phyloP scores from a whole-genome alignment of 1,140 invertebrate genomes.

The Bombyx mandarina region DNA sequence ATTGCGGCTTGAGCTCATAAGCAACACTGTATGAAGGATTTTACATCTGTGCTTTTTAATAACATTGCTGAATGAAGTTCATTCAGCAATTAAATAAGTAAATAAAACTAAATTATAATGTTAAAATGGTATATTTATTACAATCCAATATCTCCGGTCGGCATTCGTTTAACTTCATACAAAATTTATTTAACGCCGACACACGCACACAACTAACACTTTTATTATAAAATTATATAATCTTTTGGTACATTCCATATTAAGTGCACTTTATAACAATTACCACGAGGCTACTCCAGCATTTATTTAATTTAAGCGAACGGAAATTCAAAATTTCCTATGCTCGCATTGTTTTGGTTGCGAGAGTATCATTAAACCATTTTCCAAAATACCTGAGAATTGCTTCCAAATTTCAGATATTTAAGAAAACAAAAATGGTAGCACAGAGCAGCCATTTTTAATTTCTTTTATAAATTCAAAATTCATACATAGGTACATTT shows the following conservation, averaged over 20 bases:
- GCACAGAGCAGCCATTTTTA: too few relatives aligned
- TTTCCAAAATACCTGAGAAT: too few relatives aligned
- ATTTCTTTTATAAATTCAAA: too few relatives aligned
- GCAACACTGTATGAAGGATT: too few relatives aligned
- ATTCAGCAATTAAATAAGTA: neutral
- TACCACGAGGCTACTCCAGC: slow-evolving; percentile 38
- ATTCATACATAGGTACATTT: too few relatives aligned
- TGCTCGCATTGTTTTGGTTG: neutral
- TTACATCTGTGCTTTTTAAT: too few relatives aligned
- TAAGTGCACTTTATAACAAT: slow-evolving; percentile 66
- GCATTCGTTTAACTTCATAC: slow-evolving; percentile 51
- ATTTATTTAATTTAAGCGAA: slow-evolving; percentile 17
- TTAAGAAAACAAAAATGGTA: too few relatives aligned
- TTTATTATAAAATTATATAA: slow-evolving; percentile 68
- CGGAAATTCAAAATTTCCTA: slow-evolving; percentile 60
- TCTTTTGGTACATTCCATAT: slow-evolving; percentile 65
- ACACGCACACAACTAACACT: slow-evolving; percentile 59
- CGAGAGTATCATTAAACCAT: too few relatives aligned
- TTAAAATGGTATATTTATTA: slow-evolving; percentile 71
- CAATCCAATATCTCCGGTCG: slow-evolving; percentile 63
- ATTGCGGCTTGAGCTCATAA: too few relatives aligned
- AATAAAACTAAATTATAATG: slow-evolving; percentile 45
- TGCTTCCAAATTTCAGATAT: too few relatives aligned
- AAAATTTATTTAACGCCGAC: slow-evolving; percentile 60
- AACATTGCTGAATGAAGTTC: too few relatives aligned